Conservation (phyloP, 2,888 invertebrate genomes). For the Cephus sareptanus region DNA sequence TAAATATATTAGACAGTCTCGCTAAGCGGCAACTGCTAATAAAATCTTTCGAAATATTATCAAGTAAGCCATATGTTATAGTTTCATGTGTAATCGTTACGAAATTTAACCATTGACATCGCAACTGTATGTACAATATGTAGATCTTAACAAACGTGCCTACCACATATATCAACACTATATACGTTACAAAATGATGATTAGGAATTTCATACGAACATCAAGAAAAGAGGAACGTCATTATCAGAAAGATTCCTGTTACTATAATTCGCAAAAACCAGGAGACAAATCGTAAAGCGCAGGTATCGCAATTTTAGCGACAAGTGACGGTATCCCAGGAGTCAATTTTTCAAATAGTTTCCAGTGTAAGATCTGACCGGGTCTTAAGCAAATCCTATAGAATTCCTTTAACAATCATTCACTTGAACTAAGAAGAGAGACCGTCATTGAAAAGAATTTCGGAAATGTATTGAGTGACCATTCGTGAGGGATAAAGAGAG, state of each 20-base stretch:
- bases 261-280: not conserved
- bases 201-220: not conserved
- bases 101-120: too few relatives aligned
- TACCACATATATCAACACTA: not conserved
- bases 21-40: not conserved
- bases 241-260: not conserved
- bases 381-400: not conserved
- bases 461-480: not conserved
- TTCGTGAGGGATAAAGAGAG: slow-evolving; percentile 3
- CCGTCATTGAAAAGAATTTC: not conserved
- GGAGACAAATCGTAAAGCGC: not conserved
- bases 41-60: not conserved
- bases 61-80: not conserved
- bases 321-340: not conserved
- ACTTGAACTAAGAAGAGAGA: not conserved
- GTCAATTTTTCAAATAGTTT: not conserved
- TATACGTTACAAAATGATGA: not conserved
- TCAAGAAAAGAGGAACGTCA: too few relatives aligned
- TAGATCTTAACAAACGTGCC: not conserved
- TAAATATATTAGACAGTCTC: not conserved
- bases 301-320: not conserved
- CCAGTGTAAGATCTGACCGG: too few relatives aligned
- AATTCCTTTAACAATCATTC: not conserved
- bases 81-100: not conserved
- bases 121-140: too few relatives aligned